Evolutionary conservation across 2,888 invertebrate genomes (phyloP).

Genomic region (Priapulus caudatus): DNA sequence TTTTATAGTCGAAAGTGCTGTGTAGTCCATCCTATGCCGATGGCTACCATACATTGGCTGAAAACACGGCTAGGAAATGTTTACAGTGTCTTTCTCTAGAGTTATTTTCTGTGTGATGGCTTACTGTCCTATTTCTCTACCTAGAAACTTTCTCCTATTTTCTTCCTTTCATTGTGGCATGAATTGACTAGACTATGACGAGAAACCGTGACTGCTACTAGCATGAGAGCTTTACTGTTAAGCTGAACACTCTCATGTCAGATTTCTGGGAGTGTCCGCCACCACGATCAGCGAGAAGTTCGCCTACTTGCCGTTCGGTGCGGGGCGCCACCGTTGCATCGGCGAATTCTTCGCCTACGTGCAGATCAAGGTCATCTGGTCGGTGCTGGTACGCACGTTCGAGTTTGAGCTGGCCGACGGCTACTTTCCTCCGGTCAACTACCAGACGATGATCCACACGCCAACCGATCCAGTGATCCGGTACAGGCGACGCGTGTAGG

Average conservation of each 20-base stretch:
- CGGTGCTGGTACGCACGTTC: slow-evolving; percentile 25
- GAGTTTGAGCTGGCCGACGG: slow-evolving; percentile 27
- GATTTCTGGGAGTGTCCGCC: slow-evolving; percentile 25
- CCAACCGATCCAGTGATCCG: slow-evolving; percentile 27
- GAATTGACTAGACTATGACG: no score
- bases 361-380: slow-evolving; percentile 31
- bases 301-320: slow-evolving; percentile 32
- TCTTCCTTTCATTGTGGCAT: no score
- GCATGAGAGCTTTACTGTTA: not conserved
- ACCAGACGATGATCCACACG: slow-evolving; percentile 32
- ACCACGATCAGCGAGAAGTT: slow-evolving; percentile 28
- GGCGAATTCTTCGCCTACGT: slow-evolving; percentile 33
- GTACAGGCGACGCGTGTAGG: no score
- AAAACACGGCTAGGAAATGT: no score
- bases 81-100: no score
- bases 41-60: no score
- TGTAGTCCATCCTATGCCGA: no score
- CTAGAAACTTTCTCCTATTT: no score
- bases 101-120: no score
- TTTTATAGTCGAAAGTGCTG: no score
- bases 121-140: no score
- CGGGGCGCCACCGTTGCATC: slow-evolving; percentile 32
- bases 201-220: no score
- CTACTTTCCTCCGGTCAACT: slow-evolving; percentile 28
- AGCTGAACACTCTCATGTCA: slow-evolving; percentile 12